Percentiles rank a stretch among this genome's conserved stretches.
phyloP scores from a whole-genome alignment of 2,797 vertebrate genomes.

The Antrozous pallidus region DNA sequence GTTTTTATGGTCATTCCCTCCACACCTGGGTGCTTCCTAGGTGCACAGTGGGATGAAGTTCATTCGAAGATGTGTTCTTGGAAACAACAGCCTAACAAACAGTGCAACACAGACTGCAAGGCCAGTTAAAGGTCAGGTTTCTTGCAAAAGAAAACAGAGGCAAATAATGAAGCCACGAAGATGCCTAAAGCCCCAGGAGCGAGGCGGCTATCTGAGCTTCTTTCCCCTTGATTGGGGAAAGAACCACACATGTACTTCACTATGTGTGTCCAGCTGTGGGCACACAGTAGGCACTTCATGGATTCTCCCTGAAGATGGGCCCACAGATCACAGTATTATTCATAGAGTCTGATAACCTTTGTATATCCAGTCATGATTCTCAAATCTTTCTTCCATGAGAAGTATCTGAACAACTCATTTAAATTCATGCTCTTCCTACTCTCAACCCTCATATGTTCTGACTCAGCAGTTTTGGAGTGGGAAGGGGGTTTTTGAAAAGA shows the following conservation, averaged over 20 bases:
- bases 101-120: fast-evolving
- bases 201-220: fast-evolving
- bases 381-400: not conserved
- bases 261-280: too few species aligned
- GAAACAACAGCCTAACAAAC: not conserved
- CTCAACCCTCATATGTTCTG: not conserved
- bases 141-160: not conserved
- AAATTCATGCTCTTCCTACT: not conserved
- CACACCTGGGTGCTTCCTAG: not conserved
- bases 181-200: too few species aligned
- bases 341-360: not conserved
- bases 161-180: fast-evolving
- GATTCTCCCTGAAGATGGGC: fast-evolving
- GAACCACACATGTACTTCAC: too few species aligned
- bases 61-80: not conserved
- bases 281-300: fast-evolving
- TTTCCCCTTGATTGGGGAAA: fast-evolving
- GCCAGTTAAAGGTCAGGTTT: not conserved
- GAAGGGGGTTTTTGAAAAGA: not conserved
- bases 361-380: fast-evolving
- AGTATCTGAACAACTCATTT: not conserved
- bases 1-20: too few species aligned
- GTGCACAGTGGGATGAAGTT: not conserved
- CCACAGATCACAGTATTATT: fast-evolving
- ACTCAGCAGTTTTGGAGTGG: not conserved